phyloP scores from a whole-genome alignment of 2,888 invertebrate genomes.

The Drosophila falleni region DNA sequence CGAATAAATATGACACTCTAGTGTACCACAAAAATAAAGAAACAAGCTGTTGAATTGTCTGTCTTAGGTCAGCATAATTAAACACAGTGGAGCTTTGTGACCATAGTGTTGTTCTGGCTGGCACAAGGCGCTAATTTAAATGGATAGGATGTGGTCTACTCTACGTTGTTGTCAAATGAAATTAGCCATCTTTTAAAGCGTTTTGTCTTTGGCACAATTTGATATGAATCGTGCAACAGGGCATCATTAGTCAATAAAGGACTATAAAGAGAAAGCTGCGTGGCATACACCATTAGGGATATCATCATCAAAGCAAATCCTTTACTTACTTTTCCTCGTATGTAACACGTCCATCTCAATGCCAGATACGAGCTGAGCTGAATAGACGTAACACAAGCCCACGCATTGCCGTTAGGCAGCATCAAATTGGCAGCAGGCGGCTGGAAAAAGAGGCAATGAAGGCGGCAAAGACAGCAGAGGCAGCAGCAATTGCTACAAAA shows the following conservation, averaged over 20 bases:
- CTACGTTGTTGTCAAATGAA: conserved; percentile 41
- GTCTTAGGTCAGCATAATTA: conserved; percentile 35
- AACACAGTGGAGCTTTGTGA: conserved; percentile 20
- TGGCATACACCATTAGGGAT: conserved; percentile 75
- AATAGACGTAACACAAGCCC: conserved; percentile 40
- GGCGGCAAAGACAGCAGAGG: conserved; percentile 5
- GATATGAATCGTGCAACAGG: conserved; percentile 27
- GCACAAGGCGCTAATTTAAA: conserved; percentile 66
- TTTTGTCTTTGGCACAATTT: conserved; percentile 4
- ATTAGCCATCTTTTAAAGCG: conserved; percentile 51
- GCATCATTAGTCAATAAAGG: conserved; percentile 72
- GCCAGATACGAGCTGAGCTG: conserved; percentile 22
- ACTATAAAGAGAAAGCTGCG: conserved; percentile 25
- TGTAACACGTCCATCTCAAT: conserved; percentile 53
- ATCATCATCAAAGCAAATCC: conserved; percentile 81
- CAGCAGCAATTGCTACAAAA: conserved; percentile 70
- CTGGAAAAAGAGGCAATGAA: too few relatives aligned
- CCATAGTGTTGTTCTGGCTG: conserved; percentile 7
- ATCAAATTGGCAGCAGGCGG: conserved; percentile 49
- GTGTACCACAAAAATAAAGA: conserved; percentile 15
- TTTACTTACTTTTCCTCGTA: conserved; percentile 65
- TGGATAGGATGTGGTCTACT: conserved; percentile 47
- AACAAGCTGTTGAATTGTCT: conserved; percentile 15
- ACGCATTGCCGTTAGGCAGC: conserved; percentile 57
- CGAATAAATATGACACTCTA: conserved; percentile 54